A percentile compares a stretch with the other conserved stretches of the same genome.
These are phyloP conservation scores for Anguilla marmorata DNA, from an alignment of 2,797 vertebrate species.

Conservation along the genomic window DNA sequence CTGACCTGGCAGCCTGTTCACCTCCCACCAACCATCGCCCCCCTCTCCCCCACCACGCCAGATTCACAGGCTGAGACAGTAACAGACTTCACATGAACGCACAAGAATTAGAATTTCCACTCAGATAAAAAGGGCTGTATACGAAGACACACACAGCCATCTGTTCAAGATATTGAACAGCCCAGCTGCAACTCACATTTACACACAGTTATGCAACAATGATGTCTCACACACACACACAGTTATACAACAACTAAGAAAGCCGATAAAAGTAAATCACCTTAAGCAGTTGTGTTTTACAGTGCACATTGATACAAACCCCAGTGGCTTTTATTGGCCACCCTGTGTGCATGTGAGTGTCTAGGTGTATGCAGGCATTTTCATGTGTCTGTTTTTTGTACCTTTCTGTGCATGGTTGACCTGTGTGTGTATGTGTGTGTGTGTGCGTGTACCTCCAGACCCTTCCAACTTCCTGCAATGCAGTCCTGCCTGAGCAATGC, in stretches of 20 bases:
- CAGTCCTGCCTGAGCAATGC: neutral
- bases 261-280: neutral
- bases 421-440: neutral
- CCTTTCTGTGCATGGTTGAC: neutral
- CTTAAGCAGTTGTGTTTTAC: neutral
- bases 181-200: neutral
- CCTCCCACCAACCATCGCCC: neutral
- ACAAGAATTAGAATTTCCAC: neutral
- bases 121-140: neutral
- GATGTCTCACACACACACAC: neutral
- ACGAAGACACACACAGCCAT: slow-evolving; percentile 14
- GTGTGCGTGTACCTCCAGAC: neutral
- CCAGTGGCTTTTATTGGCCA: too few species aligned
- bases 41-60: neutral
- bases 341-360: neutral
- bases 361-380: neutral
- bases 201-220: neutral
- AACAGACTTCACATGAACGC: neutral
- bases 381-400: neutral
- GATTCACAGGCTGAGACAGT: slow-evolving; percentile 1
- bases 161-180: neutral
- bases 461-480: neutral
- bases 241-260: too few species aligned
- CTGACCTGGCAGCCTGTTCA: slow-evolving; percentile 7
- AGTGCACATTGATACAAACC: neutral